A percentile compares a stretch with the other conserved stretches of the same genome.
Conservation (phyloP, 2,113 vertebrate species). For the Drymodes brunneopygia region DNA sequence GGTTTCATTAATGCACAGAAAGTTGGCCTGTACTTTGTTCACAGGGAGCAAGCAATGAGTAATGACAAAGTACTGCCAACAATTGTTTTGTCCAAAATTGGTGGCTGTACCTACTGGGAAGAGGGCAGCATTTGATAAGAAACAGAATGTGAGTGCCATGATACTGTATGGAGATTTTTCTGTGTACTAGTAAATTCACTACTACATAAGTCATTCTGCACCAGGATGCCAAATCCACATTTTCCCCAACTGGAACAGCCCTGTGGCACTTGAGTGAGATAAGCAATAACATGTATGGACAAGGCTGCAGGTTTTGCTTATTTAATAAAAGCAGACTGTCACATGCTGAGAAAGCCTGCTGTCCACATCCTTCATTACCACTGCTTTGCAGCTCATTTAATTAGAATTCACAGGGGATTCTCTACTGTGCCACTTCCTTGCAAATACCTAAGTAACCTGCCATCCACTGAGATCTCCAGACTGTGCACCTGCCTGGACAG, state of each 20-base stretch:
- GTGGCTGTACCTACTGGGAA: background rate
- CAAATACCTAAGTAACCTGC: background rate
- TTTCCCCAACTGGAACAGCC: background rate
- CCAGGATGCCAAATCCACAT: background rate
- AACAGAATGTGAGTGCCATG: background rate
- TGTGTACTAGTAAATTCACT: background rate
- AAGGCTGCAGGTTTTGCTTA: background rate
- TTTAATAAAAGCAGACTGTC: background rate
- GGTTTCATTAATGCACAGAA: background rate
- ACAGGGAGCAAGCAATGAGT: background rate
- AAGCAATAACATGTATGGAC: background rate
- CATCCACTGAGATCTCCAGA: background rate
- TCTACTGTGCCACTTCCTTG: background rate
- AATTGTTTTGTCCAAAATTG: background rate
- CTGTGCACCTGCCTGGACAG: background rate
- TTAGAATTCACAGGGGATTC: background rate
- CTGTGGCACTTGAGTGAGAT: rapidly evolving
- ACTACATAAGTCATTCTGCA: background rate
- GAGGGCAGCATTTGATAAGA: background rate
- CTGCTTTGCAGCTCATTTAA: background rate
- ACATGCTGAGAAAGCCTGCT: background rate
- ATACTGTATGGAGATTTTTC: background rate
- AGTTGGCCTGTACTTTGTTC: background rate
- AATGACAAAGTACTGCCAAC: background rate
- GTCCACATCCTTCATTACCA: background rate